Percentiles rank a stretch among this genome's conserved stretches.
Evolutionary conservation across 2,113 vertebrate genomes (phyloP).

Genomic region (Bettongia penicillata): DNA sequence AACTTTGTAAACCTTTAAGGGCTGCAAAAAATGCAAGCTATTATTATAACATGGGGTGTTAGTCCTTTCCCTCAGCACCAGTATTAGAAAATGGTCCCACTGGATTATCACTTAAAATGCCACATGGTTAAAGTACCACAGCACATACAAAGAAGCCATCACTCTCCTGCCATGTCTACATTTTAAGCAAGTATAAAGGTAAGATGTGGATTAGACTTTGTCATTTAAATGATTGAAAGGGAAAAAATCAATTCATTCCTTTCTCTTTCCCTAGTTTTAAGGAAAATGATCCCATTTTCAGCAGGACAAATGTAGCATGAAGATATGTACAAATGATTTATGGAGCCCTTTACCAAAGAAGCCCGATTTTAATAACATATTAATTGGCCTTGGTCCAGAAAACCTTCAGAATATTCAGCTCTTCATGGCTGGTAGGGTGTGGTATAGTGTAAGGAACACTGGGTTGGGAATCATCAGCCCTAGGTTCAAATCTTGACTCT

Average conservation of each 20-base stretch:
- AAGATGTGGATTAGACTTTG: background rate
- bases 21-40: background rate
- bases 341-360: background rate
- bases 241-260: background rate
- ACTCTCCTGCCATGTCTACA: background rate
- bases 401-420: background rate
- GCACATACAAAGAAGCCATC: background rate
- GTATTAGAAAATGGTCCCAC: conserved; percentile 52
- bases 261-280: background rate
- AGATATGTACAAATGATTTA: background rate
- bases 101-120: conserved; percentile 72
- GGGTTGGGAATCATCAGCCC: too few species aligned
- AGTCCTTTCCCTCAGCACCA: conserved; percentile 57
- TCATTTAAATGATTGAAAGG: background rate
- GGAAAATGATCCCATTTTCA: background rate
- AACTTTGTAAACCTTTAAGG: background rate
- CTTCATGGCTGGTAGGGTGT: background rate
- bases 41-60: conserved; percentile 26
- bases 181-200: background rate
- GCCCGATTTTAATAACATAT: background rate
- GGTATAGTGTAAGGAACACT: background rate
- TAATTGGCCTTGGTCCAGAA: background rate
- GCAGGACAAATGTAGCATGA: background rate
- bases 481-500: background rate
- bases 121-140: conserved; percentile 57